phyloP scores from a whole-genome alignment of 2,797 vertebrate genomes.

The Hyperoplus lanceolatus region DNA sequence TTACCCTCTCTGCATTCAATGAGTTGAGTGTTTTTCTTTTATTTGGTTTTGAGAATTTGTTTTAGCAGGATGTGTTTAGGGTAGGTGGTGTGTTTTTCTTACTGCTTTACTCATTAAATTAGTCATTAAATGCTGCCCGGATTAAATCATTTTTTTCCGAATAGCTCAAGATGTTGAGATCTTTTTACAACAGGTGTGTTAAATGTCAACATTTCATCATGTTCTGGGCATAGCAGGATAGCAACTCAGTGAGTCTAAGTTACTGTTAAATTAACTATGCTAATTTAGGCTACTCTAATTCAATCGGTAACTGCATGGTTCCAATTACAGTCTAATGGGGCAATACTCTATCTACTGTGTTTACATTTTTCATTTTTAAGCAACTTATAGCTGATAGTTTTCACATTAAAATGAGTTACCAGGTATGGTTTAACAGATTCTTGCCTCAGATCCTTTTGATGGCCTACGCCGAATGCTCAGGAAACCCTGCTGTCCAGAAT shows the following conservation, averaged over 20 bases:
- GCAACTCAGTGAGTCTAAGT: not conserved
- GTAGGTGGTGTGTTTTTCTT: not conserved
- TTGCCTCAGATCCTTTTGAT: not conserved
- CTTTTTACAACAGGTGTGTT: conserved; percentile 1
- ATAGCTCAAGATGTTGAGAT: not conserved
- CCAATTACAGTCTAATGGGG: not conserved
- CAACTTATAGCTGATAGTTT: not conserved
- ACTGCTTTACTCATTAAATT: not conserved
- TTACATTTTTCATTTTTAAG: not conserved
- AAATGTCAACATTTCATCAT: not conserved
- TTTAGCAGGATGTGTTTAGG: conserved; percentile 1
- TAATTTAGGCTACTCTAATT: not conserved
- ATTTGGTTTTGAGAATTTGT: conserved; percentile 15
- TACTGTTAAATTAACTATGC: not conserved
- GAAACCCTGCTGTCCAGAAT: not conserved
- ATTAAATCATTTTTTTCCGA: not conserved
- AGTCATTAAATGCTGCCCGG: not conserved
- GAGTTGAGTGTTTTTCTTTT: conserved; percentile 47
- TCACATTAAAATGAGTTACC: conserved; percentile 7
- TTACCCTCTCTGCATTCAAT: conserved; percentile 49
- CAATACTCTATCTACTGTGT: not conserved
- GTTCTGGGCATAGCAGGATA: not conserved
- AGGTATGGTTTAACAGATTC: not conserved
- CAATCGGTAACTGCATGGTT: not conserved
- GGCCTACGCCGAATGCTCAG: not conserved